A percentile compares a stretch with the other conserved stretches of the same genome.
phyloP scores from a whole-genome alignment of 2,797 vertebrate species.

The Nannoperca australis region DNA sequence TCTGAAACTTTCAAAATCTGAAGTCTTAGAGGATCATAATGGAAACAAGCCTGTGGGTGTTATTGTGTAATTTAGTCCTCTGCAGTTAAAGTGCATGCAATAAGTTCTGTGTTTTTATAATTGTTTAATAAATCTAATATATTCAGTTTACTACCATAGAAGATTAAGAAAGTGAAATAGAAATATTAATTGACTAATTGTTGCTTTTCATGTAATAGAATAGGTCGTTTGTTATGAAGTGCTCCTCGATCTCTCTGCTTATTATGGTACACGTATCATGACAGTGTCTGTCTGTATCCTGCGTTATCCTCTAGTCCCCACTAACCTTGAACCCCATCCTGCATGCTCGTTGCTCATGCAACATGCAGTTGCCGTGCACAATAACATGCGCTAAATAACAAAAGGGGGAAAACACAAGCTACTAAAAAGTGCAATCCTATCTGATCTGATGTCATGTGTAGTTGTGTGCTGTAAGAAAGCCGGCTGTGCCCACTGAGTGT shows the following conservation, averaged over 20 bases:
- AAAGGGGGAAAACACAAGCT: neutral
- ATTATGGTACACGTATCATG: neutral
- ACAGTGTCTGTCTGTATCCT: neutral
- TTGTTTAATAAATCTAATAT: too few relatives aligned
- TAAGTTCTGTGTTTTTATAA: neutral
- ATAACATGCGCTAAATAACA: neutral
- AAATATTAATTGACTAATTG: neutral
- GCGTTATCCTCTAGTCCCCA: neutral
- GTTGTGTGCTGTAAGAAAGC: slow-evolving; percentile 44
- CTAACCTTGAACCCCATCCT: neutral
- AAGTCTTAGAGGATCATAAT: too few relatives aligned
- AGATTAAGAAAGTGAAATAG: neutral
- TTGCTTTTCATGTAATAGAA: neutral
- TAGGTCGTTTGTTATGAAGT: neutral
- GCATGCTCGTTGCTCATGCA: neutral
- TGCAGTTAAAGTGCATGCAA: neutral
- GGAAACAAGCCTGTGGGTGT: too few relatives aligned
- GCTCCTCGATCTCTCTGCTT: neutral
- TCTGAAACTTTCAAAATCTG: neutral
- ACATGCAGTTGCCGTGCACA: neutral
- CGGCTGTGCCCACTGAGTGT: slow-evolving; percentile 69
- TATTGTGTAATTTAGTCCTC: slow-evolving; percentile 1
- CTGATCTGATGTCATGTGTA: slow-evolving; percentile 16
- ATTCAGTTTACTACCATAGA: neutral
- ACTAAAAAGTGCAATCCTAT: neutral